Evolutionary conservation across 2,113 vertebrate genomes (phyloP).

Genomic region (Labeo rohita): DNA sequence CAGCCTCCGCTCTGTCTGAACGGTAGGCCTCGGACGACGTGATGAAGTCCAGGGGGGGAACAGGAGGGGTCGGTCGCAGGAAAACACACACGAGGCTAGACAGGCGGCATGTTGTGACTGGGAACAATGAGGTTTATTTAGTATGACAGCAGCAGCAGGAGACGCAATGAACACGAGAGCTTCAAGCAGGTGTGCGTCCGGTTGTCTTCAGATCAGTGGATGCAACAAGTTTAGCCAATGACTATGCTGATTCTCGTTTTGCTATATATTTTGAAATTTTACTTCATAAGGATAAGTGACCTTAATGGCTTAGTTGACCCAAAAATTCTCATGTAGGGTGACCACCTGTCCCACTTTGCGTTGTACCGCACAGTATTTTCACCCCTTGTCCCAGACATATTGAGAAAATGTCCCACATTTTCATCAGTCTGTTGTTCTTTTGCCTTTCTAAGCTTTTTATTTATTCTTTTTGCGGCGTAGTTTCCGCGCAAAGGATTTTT

Average conservation of each 20-base stretch:
- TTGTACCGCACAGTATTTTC: too few species aligned
- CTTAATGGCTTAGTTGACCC: background rate
- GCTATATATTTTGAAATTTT: background rate
- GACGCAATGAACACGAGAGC: slow-evolving; percentile 26
- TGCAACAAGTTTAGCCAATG: background rate
- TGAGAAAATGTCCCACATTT: too few species aligned
- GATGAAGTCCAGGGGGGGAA: slow-evolving; percentile 11
- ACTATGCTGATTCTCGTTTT: background rate
- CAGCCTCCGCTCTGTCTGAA: slow-evolving; percentile 29
- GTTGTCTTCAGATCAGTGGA: background rate
- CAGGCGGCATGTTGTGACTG: slow-evolving; percentile 51
- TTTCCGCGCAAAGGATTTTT: too few species aligned
- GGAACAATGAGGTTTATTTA: slow-evolving; percentile 43
- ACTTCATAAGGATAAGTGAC: background rate
- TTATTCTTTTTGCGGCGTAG: too few species aligned
- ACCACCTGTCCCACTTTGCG: too few species aligned
- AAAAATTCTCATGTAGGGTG: background rate
- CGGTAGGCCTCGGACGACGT: slow-evolving; percentile 12
- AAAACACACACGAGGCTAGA: slow-evolving; percentile 40
- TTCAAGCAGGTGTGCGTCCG: slow-evolving; percentile 8
- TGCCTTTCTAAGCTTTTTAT: too few species aligned
- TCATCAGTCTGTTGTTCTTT: too few species aligned
- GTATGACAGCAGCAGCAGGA: slow-evolving; percentile 44
- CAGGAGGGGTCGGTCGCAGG: background rate
- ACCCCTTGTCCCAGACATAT: too few species aligned